These are phyloP conservation scores for Neria commutata DNA, from an alignment of 2,888 invertebrate genomes.

Conservation along the genomic window DNA sequence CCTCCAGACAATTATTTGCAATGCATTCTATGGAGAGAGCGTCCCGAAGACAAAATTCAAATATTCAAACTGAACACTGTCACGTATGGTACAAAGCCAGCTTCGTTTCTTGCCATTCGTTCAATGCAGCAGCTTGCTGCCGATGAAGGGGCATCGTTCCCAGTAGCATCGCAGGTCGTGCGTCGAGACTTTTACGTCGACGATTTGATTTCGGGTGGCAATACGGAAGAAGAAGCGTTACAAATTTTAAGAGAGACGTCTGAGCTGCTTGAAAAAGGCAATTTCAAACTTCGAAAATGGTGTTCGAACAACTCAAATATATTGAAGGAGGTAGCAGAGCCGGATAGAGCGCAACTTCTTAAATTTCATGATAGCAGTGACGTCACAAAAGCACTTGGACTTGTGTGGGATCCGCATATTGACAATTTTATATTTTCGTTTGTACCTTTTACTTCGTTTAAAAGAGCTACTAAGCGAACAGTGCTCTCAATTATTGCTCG, in stretches of 20 bases:
- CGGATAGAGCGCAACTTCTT: constrained; percentile 16
- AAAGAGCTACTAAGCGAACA: constrained; percentile 1
- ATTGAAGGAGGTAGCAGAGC: constrained; percentile 15
- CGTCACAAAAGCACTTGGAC: constrained; percentile 23
- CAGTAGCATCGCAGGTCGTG: constrained; percentile 27
- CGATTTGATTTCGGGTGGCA: constrained; percentile 30
- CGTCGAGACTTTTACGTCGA: constrained; percentile 35
- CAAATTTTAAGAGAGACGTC: constrained; percentile 4
- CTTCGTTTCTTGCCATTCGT: constrained; percentile 22
- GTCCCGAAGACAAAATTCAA: constrained; percentile 13
- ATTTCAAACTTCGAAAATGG: constrained; percentile 15
- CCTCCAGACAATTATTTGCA: constrained; percentile 11
- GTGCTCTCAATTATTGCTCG: background rate
- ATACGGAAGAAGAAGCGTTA: constrained; percentile 16
- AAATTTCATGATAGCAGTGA: constrained; percentile 24
- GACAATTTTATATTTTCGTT: constrained; percentile 22
- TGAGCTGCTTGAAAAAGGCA: background rate
- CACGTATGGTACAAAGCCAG: constrained; percentile 19
- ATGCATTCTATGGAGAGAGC: constrained; percentile 23
- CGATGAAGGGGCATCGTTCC: constrained; percentile 45
- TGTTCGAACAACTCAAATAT: constrained; percentile 8
- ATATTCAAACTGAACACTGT: constrained; percentile 16
- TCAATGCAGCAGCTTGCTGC: constrained; percentile 24
- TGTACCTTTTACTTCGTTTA: constrained; percentile 7
- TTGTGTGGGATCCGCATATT: constrained; percentile 16